These are phyloP conservation scores for Mesorhabditis belari DNA, from an alignment of 2,888 invertebrate species.

Conservation along the genomic window DNA sequence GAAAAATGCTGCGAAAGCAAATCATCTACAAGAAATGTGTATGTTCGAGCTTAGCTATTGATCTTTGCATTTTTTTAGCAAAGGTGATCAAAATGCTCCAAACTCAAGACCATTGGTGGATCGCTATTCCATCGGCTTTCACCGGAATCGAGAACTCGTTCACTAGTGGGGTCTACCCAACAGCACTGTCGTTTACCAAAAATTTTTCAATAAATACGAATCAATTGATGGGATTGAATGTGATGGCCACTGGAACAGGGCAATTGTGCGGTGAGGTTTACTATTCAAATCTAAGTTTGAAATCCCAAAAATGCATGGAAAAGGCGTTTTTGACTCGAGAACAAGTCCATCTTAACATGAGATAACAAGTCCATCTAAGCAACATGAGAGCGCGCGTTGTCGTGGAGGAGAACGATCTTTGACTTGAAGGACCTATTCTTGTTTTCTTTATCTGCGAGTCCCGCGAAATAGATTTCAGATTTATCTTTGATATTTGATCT, in stretches of 20 bases:
- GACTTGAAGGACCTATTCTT: too few species aligned
- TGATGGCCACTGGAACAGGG: background rate
- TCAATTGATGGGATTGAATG: background rate
- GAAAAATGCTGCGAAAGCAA: background rate
- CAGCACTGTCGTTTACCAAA: background rate
- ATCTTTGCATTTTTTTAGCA: background rate
- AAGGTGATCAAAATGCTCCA: background rate
- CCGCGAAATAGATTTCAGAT: too few species aligned
- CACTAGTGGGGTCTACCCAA: background rate
- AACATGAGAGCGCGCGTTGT: too few species aligned
- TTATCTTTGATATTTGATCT: too few species aligned
- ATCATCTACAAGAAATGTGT: background rate
- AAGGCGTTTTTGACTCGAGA: too few species aligned
- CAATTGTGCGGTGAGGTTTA: background rate
- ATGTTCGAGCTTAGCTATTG: background rate
- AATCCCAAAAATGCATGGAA: too few species aligned
- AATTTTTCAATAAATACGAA: background rate
- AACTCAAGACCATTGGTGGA: background rate
- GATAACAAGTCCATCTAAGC: too few species aligned
- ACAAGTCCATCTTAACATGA: too few species aligned
- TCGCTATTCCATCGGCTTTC: background rate
- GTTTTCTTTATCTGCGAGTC: too few species aligned
- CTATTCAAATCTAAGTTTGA: too few species aligned
- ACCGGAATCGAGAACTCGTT: background rate
- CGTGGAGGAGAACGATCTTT: too few species aligned